A percentile compares a stretch with the other conserved stretches of the same genome.
phyloP scores from a whole-genome alignment of 2,888 invertebrate genomes.

The Agrochola litura region DNA sequence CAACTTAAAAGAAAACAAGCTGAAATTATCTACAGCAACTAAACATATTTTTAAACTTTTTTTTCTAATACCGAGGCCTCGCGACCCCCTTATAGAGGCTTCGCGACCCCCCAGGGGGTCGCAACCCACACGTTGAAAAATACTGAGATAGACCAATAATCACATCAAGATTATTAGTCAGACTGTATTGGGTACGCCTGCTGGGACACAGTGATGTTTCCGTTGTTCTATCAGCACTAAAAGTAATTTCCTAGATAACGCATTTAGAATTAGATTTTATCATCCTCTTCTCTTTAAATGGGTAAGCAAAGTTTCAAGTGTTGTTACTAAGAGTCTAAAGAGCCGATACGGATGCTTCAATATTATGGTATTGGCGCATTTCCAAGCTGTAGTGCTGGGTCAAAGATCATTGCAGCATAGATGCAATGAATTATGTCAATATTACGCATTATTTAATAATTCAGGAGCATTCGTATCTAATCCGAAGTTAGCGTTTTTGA shows the following conservation, averaged over 20 bases:
- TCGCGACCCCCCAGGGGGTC: too few relatives aligned
- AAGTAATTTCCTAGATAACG: background rate
- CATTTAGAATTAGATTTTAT: background rate
- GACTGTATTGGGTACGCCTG: too few relatives aligned
- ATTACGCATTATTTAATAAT: constrained; percentile 7
- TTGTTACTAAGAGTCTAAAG: constrained; percentile 3
- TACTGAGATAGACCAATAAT: too few relatives aligned
- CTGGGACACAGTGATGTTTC: too few relatives aligned
- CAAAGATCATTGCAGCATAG: constrained; percentile 24
- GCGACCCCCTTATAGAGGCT: too few relatives aligned
- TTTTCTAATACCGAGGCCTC: too few relatives aligned
- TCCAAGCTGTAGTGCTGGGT: constrained; percentile 49
- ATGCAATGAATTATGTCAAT: background rate
- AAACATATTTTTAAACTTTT: too few relatives aligned
- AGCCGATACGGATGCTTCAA: constrained; percentile 18
- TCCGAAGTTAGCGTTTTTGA: background rate
- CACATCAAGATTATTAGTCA: too few relatives aligned
- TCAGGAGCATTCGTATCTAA: background rate
- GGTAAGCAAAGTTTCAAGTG: constrained; percentile 26
- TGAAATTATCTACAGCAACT: too few relatives aligned
- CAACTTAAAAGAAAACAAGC: too few relatives aligned
- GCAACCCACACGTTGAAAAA: too few relatives aligned
- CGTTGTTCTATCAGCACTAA: background rate
- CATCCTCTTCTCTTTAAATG: constrained; percentile 4
- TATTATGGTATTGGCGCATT: constrained; percentile 35